These are phyloP conservation scores for Asteroscopus sphinx DNA, from an alignment of 2,888 invertebrate species.

Conservation along the genomic window DNA sequence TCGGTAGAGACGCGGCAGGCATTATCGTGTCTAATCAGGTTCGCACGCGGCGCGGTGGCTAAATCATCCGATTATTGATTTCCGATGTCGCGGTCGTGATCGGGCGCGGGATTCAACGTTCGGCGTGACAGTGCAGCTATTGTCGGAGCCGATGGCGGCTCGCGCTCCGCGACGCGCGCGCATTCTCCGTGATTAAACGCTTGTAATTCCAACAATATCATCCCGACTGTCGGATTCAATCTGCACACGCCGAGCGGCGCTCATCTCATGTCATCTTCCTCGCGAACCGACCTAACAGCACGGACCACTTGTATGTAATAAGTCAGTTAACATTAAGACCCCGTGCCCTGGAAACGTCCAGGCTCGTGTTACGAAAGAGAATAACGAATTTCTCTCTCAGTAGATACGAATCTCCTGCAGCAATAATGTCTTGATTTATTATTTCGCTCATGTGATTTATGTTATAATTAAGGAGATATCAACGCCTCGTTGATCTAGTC, in stretches of 20 bases:
- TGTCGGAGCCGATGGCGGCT: conserved; percentile 79
- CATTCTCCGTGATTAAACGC: conserved; percentile 87
- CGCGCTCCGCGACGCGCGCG: conserved; percentile 74
- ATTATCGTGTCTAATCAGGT: conserved; percentile 89
- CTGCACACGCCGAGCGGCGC: conserved; percentile 69
- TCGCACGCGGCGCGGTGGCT: conserved; percentile 89
- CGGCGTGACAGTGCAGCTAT: conserved; percentile 85
- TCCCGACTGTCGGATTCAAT: conserved; percentile 84
- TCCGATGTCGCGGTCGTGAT: conserved; percentile 90
- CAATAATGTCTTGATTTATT: conserved; percentile 62
- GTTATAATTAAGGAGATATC: conserved; percentile 60
- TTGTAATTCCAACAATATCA: conserved; percentile 88
- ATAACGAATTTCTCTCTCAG: conserved; percentile 44
- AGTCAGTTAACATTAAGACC: conserved; percentile 67
- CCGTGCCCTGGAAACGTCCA: conserved; percentile 66
- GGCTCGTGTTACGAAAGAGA: conserved; percentile 55
- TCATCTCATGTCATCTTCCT: conserved; percentile 74
- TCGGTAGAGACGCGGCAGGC: conserved; percentile 79
- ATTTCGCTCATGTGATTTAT: conserved; percentile 60
- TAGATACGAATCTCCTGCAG: conserved; percentile 51
- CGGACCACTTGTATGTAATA: conserved; percentile 63
- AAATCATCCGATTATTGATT: conserved; percentile 90
- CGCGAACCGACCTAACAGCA: conserved; percentile 55
- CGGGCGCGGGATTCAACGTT: conserved; percentile 82
- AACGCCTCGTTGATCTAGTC: conserved; percentile 48